Conservation (phyloP, 1,140 invertebrate species). For the Drosophila cardini region DNA sequence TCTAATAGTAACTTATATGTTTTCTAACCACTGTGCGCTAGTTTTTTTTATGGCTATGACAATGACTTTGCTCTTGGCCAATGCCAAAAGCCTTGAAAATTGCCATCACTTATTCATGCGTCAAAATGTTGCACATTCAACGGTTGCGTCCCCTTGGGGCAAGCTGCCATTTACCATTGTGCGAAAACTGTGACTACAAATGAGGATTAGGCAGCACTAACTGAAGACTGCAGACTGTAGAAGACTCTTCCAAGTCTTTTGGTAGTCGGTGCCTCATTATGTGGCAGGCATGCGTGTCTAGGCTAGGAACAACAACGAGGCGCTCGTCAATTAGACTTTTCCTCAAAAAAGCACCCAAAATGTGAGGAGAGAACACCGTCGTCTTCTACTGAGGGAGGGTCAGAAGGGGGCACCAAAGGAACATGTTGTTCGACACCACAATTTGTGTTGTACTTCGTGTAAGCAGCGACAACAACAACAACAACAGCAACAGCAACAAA, state of each 20-base stretch:
- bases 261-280: slow-evolving; percentile 24
- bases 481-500: slow-evolving; percentile 36
- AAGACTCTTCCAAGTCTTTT: background rate
- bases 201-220: slow-evolving; percentile 8
- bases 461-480: slow-evolving; percentile 42
- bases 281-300: slow-evolving; percentile 54
- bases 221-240: background rate
- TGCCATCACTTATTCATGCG: slow-evolving; percentile 71
- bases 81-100: slow-evolving; percentile 55
- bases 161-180: slow-evolving; percentile 38
- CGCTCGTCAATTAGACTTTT: slow-evolving; percentile 75
- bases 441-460: slow-evolving; percentile 81
- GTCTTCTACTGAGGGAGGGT: slow-evolving; percentile 13
- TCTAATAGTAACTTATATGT: too few relatives aligned
- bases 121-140: slow-evolving; percentile 45
- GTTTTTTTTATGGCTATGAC: slow-evolving; percentile 2
- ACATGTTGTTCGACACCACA: slow-evolving; percentile 82
- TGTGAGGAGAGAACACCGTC: slow-evolving; percentile 28
- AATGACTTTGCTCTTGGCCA: slow-evolving; percentile 49
- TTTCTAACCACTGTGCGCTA: slow-evolving; percentile 4
- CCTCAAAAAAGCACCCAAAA: slow-evolving; percentile 61
- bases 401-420: slow-evolving; percentile 33
- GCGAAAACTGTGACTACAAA: slow-evolving; percentile 1
- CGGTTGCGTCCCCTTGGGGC: slow-evolving; percentile 21
- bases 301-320: slow-evolving; percentile 23